Evolutionary conservation across 2,797 vertebrate genomes (phyloP), one percentile per base, ranked within the genome.

Genomic region (Eutrigla gurnardus): DNA sequence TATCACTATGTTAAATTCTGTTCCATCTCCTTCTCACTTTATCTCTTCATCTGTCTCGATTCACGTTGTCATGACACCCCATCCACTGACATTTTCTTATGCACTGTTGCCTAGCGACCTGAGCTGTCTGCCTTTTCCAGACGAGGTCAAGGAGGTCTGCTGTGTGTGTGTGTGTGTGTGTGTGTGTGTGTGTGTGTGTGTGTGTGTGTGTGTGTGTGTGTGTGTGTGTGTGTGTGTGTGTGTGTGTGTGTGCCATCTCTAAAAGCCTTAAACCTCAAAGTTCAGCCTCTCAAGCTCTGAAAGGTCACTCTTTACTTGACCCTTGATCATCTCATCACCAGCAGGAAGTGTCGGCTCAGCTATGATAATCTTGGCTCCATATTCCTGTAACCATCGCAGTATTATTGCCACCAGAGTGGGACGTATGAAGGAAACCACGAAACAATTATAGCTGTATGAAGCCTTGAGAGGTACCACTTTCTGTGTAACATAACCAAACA

Each of bases 21-120:
- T 37, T 69, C 61, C 76, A 58, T 17, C 46, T 75, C 25, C 25
- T 50, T 75, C 17, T 80, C 40, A 55, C 62, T 33, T 32, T 64
- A 75, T 66, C 52, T 70, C 55, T 65, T 71, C 45, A 64, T 81
- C 58, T 40, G 37, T 84, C 74, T 78, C 13, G 33, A 39, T 72
- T 82, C 70, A 62, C 0, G 62, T 81, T 88, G 77, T 86, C 86
- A 89, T 83, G 83, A 90, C 80, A 80, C 78, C 72, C 40, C 59
- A 65, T 88, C 74, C 62, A 65, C 59, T 81, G 78, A 83, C 76
- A 85, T 83, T 87, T 85, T 55, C 73, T 40, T 25, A 15, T 52
- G 62, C 82, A 64, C 73, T 75, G 90, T 93, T 93, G 87, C 93
- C 40, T 91, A 85, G 88, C 78, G 66, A 93, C 89, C 75, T 13